A percentile compares a stretch with the other conserved stretches of the same genome.
These are phyloP conservation scores for Sebastes diaconus DNA, from an alignment of 2,797 vertebrate genomes.

Conservation along the genomic window DNA sequence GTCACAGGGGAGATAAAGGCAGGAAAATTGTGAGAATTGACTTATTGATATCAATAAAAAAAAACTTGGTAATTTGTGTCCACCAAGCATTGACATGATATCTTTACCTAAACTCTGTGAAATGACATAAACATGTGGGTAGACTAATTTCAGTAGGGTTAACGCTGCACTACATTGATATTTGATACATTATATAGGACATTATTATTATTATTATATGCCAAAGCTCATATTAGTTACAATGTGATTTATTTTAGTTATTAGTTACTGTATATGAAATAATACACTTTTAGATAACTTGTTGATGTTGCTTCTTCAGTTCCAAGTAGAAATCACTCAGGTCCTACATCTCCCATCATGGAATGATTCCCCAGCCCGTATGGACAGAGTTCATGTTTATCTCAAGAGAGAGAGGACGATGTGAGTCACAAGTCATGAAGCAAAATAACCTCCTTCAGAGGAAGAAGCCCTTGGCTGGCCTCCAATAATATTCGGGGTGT, in stretches of 20 bases:
- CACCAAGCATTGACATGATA: background rate
- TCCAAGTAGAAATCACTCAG: background rate
- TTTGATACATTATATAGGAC: no score
- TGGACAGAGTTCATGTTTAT: conserved; percentile 17
- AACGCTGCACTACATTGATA: background rate
- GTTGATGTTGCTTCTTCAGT: background rate
- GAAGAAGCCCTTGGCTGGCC: background rate
- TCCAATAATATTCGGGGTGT: conserved; percentile 13
- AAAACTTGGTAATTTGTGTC: background rate
- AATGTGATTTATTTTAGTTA: no score
- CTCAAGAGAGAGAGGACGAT: conserved; percentile 5
- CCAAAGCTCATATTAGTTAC: no score
- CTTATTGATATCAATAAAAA: background rate
- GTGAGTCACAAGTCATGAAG: conserved; percentile 6
- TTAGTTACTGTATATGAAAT: background rate
- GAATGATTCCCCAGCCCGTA: background rate
- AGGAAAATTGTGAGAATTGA: background rate
- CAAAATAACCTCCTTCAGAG: background rate
- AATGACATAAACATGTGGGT: background rate
- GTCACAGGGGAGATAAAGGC: background rate
- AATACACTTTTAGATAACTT: background rate
- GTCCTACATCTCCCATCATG: no score
- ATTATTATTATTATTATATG: no score
- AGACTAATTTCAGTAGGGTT: background rate
- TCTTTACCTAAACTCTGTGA: background rate